phyloP scores from a whole-genome alignment of 2,888 invertebrate genomes.

The Heteropelma amictum region DNA sequence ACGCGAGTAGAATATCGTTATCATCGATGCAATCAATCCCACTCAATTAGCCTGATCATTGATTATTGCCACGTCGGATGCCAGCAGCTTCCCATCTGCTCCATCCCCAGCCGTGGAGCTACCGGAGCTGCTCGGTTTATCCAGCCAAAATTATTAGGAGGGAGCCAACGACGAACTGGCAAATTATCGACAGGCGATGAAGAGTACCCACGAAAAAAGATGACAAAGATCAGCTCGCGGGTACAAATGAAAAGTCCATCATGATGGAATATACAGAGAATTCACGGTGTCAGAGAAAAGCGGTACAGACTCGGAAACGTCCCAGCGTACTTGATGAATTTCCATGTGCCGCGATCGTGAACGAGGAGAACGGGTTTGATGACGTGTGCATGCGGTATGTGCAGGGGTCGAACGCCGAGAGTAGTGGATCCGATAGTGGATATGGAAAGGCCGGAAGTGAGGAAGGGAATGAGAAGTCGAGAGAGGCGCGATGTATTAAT shows the following conservation, averaged over 20 bases:
- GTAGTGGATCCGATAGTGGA: conserved; percentile 42
- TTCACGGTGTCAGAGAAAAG: conserved; percentile 16
- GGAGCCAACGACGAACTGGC: conserved; percentile 2
- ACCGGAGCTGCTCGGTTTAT: conserved; percentile 16
- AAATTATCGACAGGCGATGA: too few relatives aligned
- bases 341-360: conserved; percentile 20
- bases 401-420: conserved; percentile 50
- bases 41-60: conserved; percentile 78
- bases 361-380: conserved; percentile 53
- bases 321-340: conserved; percentile 19
- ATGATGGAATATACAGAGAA: conserved; percentile 15
- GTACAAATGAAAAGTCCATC: background rate
- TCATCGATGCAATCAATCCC: conserved; percentile 77
- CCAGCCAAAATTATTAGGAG: too few relatives aligned
- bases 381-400: conserved; percentile 41
- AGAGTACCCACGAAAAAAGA: background rate
- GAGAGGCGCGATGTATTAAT: conserved; percentile 78
- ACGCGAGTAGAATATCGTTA: conserved; percentile 69
- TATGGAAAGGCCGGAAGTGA: conserved; percentile 46
- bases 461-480: conserved; percentile 56
- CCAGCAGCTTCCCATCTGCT: conserved; percentile 29
- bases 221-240: background rate
- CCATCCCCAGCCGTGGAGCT: conserved; percentile 9
- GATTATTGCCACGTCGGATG: conserved; percentile 72
- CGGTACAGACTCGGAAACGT: conserved; percentile 16